A percentile compares a stretch with the other conserved stretches of the same genome.
Evolutionary conservation across 35 echinoderm and acorn worm genomes (phyloP).

Genomic region (Lytechinus pictus): DNA sequence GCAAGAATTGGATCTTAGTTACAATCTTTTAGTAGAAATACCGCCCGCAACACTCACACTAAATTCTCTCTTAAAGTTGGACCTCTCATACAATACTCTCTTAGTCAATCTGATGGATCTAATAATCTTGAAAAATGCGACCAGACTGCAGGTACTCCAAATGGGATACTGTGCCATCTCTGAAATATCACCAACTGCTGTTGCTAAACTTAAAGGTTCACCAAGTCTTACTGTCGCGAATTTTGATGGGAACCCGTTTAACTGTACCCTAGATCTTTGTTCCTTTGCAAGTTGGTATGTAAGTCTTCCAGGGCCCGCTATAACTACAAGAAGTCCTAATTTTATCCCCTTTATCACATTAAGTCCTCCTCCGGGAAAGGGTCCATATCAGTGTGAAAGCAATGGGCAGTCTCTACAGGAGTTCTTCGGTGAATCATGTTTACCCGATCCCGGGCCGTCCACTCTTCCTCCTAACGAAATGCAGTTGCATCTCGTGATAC

Average conservation of each 20-base stretch:
- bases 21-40: background rate
- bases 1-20: conserved; percentile 24
- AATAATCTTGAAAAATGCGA: background rate
- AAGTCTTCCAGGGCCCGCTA: background rate
- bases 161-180: background rate
- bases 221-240: background rate
- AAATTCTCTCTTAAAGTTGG: background rate
- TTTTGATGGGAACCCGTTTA: conserved; percentile 25
- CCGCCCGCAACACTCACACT: background rate
- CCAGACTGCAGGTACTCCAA: background rate
- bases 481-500: background rate
- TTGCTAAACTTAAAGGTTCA: background rate
- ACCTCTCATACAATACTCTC: background rate
- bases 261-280: conserved; percentile 9
- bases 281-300: background rate
- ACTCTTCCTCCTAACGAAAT: background rate
- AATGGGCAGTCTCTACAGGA: background rate
- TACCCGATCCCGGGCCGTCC: background rate
- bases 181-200: background rate
- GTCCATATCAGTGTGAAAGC: conserved; percentile 1
- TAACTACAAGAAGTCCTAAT: background rate
- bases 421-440: background rate
- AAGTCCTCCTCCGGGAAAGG: background rate
- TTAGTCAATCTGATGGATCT: background rate
- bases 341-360: background rate